Conservation (phyloP, 1,140 invertebrate species). For the Oncopodura yosiiana region DNA sequence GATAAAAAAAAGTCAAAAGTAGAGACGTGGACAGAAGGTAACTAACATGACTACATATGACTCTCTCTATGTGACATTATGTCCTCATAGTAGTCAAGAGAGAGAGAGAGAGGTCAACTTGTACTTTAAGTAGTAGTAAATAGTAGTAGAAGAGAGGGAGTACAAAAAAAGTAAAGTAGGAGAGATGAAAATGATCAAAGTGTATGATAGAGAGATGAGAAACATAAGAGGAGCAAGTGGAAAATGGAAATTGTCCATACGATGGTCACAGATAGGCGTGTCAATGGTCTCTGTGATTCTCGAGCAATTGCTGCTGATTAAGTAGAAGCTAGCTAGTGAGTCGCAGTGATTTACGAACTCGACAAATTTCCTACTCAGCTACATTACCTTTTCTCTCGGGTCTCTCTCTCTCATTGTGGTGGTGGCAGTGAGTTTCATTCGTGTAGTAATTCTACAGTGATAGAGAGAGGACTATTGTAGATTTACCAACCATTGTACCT, state of each 20-base stretch:
- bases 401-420: not conserved
- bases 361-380: conserved; percentile 35
- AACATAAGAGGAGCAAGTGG: conserved; percentile 23
- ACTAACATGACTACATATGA: too few relatives aligned
- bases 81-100: too few relatives aligned
- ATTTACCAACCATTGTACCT: too few relatives aligned
- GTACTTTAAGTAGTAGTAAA: not conserved
- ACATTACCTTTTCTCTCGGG: conserved; percentile 29
- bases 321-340: conserved; percentile 35
- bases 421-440: too few relatives aligned
- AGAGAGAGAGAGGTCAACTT: too few relatives aligned
- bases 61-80: too few relatives aligned
- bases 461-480: too few relatives aligned
- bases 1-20: too few relatives aligned
- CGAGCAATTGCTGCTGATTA: conserved; percentile 36
- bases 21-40: too few relatives aligned
- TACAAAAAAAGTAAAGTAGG: conserved; percentile 20
- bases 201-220: conserved; percentile 2
- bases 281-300: conserved; percentile 36
- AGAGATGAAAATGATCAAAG: conserved; percentile 3
- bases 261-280: conserved; percentile 34
- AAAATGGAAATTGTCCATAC: conserved; percentile 23
- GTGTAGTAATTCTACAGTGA: too few relatives aligned
- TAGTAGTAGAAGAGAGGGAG: conserved; percentile 37
- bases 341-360: conserved; percentile 35